Base-by-base conservation (phyloP, 2,113 vertebrate genomes). In the Salvelinus namaycush region DNA sequence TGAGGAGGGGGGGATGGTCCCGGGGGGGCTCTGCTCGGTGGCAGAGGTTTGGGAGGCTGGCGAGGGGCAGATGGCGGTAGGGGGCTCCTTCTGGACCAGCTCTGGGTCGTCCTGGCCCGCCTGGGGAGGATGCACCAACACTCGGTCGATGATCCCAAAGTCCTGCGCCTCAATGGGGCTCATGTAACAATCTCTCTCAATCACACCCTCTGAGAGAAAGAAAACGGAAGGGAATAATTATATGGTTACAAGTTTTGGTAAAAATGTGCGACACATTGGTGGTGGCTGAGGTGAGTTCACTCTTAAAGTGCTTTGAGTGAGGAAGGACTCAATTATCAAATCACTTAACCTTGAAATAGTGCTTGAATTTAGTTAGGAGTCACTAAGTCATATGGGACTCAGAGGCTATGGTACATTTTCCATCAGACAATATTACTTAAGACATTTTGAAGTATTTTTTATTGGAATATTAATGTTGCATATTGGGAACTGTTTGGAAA, bases 181-280 rank as follows among this genome's bases (percentile, higher is more conserved):
- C 96, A 98, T 96, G 93, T 98, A 98, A 24, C 96, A 93, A 77
- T 98, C 96, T 62, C 96, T 88, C 75, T 98, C 96, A 96, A 98
- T 97, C 69, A 94, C 93, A 0, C 91, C 70, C 88, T 97, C 96
- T 97, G 78, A 24, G 59, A 31, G 24, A 44, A 0, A 65, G 34
- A 24, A 34, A 26, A 70, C n/a, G 18, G n/a, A 22, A 68, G 29
- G 66, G 24, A 68, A 66, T 12, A 27, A 44, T 44, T 44, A 2
- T 44, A 9, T 11, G 39, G 39, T 12, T 44, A 44, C 0, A 9
- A 44, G 39, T 44, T 44, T 44, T 39, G 39, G 39, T 44, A 9
- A 44, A 44, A 44, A 44, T 44, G n/a, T n/a, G 59, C 7, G 0
- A 62, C 16, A 57, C 4, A 62, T 13, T n/a, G 16, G 7, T 22